Base-by-base conservation (phyloP, 1,140 invertebrate genomes). In the Bacillus rossius region DNA sequence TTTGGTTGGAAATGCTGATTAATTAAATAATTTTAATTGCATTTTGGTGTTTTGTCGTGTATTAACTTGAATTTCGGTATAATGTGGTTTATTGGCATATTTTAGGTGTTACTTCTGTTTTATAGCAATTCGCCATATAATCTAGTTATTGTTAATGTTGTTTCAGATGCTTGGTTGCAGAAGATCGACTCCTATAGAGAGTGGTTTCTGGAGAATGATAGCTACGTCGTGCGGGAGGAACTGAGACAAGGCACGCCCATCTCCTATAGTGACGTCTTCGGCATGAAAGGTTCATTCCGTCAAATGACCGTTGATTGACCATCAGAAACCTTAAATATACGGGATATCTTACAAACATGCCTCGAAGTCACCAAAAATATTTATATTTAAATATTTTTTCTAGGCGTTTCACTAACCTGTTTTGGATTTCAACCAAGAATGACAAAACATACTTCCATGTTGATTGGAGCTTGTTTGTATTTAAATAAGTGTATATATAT, bases 261-360 rank as follows among this genome's bases (percentile, higher is more conserved):
- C 65, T 89, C 87, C 51, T 82, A 84, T 54, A 86, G 89, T 62
- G 87, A 90, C 66, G 71, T 92, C 0, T 91, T 91, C 61, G 89
- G 89, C 25, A 79, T 91, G 63, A 88, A 91, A 61, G 89, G 89
- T 41, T 89, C 88, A 23, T 91, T 91, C 72, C 78, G 87, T 65
- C 85, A 92, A 73, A 70, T 91, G 8, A 71, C 79, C 22, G 89
- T 92, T 61, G 88, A 91, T 75, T 91, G 38, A 41, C 14, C 16
- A n/a, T 1, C 38, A 41, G 16, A 41, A 41, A 41, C 1, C 38
- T 41, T 14, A 41, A 14, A 64, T 1, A 57, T 60, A 5, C 59
- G 50, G 41, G 50, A 60, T 66, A 49, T 50, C 41, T 56, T 25
- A 1, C 16, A 38, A n/a, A 8, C n/a, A n/a, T n/a, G n/a, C n/a